A percentile compares a stretch with the other conserved stretches of the same genome.
phyloP scores from a whole-genome alignment of 2,113 vertebrate species.

The Apteryx mantelli region DNA sequence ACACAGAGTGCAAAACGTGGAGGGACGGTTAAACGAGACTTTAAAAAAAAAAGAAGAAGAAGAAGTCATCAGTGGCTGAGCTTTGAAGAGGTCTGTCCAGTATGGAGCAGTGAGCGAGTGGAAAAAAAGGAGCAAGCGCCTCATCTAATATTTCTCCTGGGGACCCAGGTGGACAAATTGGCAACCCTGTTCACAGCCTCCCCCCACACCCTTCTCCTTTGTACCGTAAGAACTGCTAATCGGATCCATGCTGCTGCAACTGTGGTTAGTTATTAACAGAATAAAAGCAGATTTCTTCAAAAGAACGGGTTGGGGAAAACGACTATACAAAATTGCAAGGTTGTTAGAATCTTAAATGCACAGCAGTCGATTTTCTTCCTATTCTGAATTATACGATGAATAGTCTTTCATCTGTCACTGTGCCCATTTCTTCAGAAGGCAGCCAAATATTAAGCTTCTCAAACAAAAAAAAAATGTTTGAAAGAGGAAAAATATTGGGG shows the following conservation, averaged over 20 bases:
- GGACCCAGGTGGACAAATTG: slow-evolving; percentile 84
- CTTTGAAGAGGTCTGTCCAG: slow-evolving; percentile 66
- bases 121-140: slow-evolving; percentile 72
- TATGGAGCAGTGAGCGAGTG: slow-evolving; percentile 15
- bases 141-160: slow-evolving; percentile 79
- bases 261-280: slow-evolving; percentile 84
- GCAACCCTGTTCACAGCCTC: slow-evolving; percentile 76
- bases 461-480: slow-evolving; percentile 60
- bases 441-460: slow-evolving; percentile 81
- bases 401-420: slow-evolving; percentile 83
- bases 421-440: slow-evolving; percentile 78
- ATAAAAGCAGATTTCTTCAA: slow-evolving; percentile 86
- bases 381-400: slow-evolving; percentile 81
- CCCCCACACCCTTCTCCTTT: slow-evolving; percentile 66
- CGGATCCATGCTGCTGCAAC: slow-evolving; percentile 85
- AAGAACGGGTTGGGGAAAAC: slow-evolving; percentile 77
- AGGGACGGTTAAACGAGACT: slow-evolving; percentile 42
- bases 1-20: slow-evolving; percentile 34
- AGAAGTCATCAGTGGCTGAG: slow-evolving; percentile 21
- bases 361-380: slow-evolving; percentile 78
- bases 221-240: slow-evolving; percentile 82
- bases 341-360: slow-evolving; percentile 85
- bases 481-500: slow-evolving; percentile 80
- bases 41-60: slow-evolving; percentile 11
- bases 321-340: slow-evolving; percentile 83